Evolutionary conservation across 2,113 vertebrate genomes (phyloP), one percentile per base, ranked within the genome.

Genomic region (Sardina pilchardus): DNA sequence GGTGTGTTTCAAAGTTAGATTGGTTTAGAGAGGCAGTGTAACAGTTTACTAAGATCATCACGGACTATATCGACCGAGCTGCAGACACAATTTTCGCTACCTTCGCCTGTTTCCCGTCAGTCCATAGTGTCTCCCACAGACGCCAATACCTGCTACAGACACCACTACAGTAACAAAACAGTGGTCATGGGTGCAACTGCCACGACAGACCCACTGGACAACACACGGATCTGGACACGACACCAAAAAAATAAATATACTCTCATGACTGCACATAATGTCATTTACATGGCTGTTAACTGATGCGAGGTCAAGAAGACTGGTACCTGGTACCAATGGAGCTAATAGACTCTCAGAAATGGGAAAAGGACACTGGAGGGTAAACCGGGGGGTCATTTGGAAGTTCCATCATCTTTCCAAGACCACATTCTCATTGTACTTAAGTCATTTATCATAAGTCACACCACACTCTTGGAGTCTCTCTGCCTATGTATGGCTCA

Each of bases 281-380:
- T 78, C 71, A 36, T 78, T 78, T 78, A 78, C 71, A 78, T 78
- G 71, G 71, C 71, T 78, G 71, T 78, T 36, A 78, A 78, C 30
- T 78, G 71, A 78, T 34, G 30, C 39, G 71, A 78, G 71, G 71
- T 78, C 71, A 78, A 36, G 14, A 78, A 36, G 71, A 36, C 71
- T 78, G 71, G 71, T 78, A 78, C 71, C 71, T 78, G 71, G 71
- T 78, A 78, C 71, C 71, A 78, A 78, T 78, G 71, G 71, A 78
- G 71, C 71, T 78, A 78, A 39, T 30, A 78, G 71, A 78, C 71
- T 78, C 71, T 78, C 71, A 78, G 71, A 78, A 34, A 71, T 71
- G 14, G 63, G 71, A 36, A 36, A 36, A 78, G 71, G 71, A 78
- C 36, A 78, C 71, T 78, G 71, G 36, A 78, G 30, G 71, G 30